Evolutionary conservation across 2,888 invertebrate genomes (phyloP).

Genomic region (Eremobia ochroleuca): DNA sequence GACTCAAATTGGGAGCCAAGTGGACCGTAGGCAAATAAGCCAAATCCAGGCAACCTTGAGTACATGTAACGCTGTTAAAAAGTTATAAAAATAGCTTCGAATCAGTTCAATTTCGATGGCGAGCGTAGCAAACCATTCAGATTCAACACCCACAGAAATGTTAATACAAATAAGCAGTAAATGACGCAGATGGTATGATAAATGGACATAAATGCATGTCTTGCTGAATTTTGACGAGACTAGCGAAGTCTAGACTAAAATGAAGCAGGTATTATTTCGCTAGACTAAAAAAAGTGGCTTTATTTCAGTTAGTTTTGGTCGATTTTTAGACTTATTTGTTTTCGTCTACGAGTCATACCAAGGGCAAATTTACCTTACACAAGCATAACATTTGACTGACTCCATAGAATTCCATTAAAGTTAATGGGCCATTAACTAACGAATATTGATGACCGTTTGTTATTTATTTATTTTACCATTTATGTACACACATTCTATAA

Average conservation of each 20-base stretch:
- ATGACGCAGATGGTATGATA: conserved; percentile 10
- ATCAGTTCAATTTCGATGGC: conserved; percentile 17
- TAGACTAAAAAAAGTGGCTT: no score
- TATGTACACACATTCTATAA: no score
- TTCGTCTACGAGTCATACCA: no score
- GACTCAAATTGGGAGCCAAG: background rate
- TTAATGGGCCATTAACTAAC: no score
- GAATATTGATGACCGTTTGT: no score
- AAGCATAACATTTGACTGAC: no score
- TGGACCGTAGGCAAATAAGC: conserved; percentile 19
- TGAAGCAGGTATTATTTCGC: background rate
- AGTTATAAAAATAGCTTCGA: conserved; percentile 32
- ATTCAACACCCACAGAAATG: conserved; percentile 31
- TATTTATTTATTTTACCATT: no score
- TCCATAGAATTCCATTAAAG: no score
- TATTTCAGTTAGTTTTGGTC: no score
- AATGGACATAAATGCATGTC: conserved; percentile 3
- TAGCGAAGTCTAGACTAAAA: background rate
- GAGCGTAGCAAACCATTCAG: conserved; percentile 15
- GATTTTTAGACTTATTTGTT: no score
- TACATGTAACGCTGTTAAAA: background rate
- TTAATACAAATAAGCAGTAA: conserved; percentile 24
- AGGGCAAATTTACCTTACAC: no score
- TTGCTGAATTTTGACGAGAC: conserved; percentile 2
- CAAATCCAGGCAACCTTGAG: conserved; percentile 16